Base-by-base conservation (phyloP, 1,140 invertebrate species). In the Aphelenchoides besseyi region DNA sequence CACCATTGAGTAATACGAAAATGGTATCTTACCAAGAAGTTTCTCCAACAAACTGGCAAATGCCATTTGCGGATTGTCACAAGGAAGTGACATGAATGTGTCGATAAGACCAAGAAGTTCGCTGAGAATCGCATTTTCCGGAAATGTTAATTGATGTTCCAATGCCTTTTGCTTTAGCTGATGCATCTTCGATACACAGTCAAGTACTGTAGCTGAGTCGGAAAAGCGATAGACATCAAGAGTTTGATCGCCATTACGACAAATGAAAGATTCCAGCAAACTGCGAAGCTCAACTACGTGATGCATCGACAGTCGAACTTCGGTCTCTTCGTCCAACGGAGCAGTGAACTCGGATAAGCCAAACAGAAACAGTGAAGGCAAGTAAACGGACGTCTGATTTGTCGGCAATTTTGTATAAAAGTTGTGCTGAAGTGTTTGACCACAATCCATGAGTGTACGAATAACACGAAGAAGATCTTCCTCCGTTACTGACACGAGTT, bases 31-130 rank as follows among this genome's bases (percentile, higher is more conserved):
- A 83, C 82, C 75, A 16, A 83, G 67, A 0, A 98, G 85, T 30
- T 96, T 85, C 85, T 98, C 95, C 28, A 97, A 86, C 3, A 94
- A 94, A 0, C 91, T 91, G 0, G 97, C 87, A 76, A 94, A 94
- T 78, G 92, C 89, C 57, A 92, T 91, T 2, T 97, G 84, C 0
- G 95, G 90, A 76, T 90, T 90, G 2, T 89, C 90, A 0, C 94
- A 88, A 0, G 91, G 86, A 82, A 97, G 92, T 1, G 87, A 86
- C n/a, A 77, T 57, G 41, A 84, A 84, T 0, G 30, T 52, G 9
- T 74, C 55, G 33, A 84, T 71, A 2, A 62, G 26, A 0, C 32
- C 37, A 90, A 69, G 53, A 86, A 92, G 90, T 84, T 91, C 90
- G 78, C 89, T 88, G 0, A 97, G 84, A 0, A 90, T 90, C 0